Conservation (phyloP, 2,888 invertebrate genomes). For the Pristionchus fissidentatus region DNA sequence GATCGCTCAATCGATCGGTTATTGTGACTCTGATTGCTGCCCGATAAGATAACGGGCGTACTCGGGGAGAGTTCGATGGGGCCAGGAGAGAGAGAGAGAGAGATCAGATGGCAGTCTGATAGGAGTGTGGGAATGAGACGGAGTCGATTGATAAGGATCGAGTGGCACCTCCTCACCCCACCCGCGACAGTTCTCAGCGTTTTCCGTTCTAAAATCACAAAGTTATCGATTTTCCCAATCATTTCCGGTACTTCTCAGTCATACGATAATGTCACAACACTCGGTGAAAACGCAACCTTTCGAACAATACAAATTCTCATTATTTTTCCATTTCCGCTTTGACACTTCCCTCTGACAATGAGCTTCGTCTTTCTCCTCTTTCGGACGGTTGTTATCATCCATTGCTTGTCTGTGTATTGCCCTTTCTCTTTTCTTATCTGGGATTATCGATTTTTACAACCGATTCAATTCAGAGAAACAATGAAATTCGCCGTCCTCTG, state of each 20-base stretch:
- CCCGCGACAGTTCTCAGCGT: too few species aligned
- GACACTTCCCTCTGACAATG: too few species aligned
- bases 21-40: background rate
- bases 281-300: too few species aligned
- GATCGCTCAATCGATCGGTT: background rate
- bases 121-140: constrained; percentile 6
- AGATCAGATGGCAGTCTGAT: background rate
- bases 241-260: too few species aligned
- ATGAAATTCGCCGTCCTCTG: background rate
- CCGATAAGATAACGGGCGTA: constrained; percentile 18
- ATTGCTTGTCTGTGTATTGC: background rate
- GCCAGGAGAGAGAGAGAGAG: background rate
- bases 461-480: background rate
- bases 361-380: too few species aligned
- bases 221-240: too few species aligned
- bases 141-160: background rate
- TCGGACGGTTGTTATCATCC: too few species aligned
- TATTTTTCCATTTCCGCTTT: too few species aligned
- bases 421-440: background rate
- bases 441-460: background rate
- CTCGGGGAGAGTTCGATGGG: background rate
- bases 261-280: too few species aligned
- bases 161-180: constrained; percentile 1
- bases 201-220: too few species aligned
- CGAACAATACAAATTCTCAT: too few species aligned